A percentile compares a stretch with the other conserved stretches of the same genome.
Conservation (phyloP, 2,797 vertebrate species). For the Brachyalestes nurse region DNA sequence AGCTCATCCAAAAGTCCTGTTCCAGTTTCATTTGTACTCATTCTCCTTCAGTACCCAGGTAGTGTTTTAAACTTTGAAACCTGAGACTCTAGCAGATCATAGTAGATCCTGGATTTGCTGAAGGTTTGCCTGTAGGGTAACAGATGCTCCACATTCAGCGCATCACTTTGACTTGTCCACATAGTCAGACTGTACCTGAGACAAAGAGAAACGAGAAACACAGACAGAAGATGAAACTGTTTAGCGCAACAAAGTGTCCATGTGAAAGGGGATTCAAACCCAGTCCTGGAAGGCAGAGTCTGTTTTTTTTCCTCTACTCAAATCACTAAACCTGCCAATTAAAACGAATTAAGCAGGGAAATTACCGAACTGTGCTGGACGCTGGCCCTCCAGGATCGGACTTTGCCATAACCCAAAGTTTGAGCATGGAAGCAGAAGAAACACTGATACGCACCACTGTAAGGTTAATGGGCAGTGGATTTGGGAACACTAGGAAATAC, state of each 20-base stretch:
- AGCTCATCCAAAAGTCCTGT: neutral
- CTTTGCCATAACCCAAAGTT: no score
- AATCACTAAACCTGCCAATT: no score
- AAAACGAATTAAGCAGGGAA: no score
- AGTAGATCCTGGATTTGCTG: slow-evolving; percentile 84
- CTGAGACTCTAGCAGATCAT: slow-evolving; percentile 85
- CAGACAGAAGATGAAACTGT: no score
- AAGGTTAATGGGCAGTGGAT: neutral
- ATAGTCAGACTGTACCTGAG: slow-evolving; percentile 86
- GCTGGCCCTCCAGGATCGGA: no score
- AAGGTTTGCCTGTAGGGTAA: slow-evolving; percentile 80
- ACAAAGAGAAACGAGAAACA: no score
- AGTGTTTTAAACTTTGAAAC: slow-evolving; percentile 75
- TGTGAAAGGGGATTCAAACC: no score
- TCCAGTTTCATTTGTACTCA: no score
- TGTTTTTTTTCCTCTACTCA: no score
- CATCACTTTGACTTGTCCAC: slow-evolving; percentile 86
- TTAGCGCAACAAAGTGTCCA: no score
- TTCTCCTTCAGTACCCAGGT: slow-evolving; percentile 55
- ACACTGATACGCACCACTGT: neutral
- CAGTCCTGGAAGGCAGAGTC: no score
- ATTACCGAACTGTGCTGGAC: no score
- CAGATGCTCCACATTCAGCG: slow-evolving; percentile 80
- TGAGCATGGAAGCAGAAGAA: neutral
- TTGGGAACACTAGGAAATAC: neutral